Conservation (phyloP, 1,140 invertebrate genomes). For the Drosophila dunni region DNA sequence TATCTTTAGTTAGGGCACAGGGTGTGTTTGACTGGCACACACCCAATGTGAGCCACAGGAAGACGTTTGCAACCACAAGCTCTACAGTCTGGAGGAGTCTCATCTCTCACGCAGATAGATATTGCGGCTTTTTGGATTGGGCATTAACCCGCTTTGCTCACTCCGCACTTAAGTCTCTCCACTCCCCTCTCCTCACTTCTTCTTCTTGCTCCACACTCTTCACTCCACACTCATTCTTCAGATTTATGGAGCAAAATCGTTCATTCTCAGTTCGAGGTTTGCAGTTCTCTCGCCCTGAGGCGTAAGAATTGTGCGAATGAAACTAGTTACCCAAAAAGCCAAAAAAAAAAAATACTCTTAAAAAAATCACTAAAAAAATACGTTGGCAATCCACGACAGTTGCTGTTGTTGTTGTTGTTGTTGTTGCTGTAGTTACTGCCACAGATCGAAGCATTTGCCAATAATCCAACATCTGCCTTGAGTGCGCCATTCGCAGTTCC, state of each 20-base stretch:
- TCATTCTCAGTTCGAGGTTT: slow-evolving; percentile 10
- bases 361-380: slow-evolving; percentile 24
- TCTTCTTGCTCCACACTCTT: too few species aligned
- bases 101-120: slow-evolving; percentile 66
- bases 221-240: slow-evolving; percentile 51
- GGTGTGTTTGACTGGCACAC: slow-evolving; percentile 11
- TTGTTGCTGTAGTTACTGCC: slow-evolving; percentile 17
- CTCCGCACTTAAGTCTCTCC: too few species aligned
- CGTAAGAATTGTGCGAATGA: slow-evolving; percentile 72
- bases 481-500: slow-evolving; percentile 2
- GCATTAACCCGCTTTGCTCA: slow-evolving; percentile 48
- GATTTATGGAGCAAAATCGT: slow-evolving; percentile 77
- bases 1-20: slow-evolving; percentile 5
- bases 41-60: slow-evolving; percentile 24
- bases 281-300: slow-evolving; percentile 35
- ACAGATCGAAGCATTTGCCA: slow-evolving; percentile 45
- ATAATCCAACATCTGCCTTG: slow-evolving; percentile 38
- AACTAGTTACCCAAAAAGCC: slow-evolving; percentile 64
- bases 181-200: neutral
- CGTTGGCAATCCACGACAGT: slow-evolving; percentile 17
- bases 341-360: slow-evolving; percentile 3
- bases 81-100: slow-evolving; percentile 8
- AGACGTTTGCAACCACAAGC: slow-evolving; percentile 22
- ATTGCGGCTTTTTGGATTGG: slow-evolving; percentile 40
- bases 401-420: slow-evolving; percentile 14